Conservation (phyloP, 2,797 vertebrate species). For the Salmo trutta region DNA sequence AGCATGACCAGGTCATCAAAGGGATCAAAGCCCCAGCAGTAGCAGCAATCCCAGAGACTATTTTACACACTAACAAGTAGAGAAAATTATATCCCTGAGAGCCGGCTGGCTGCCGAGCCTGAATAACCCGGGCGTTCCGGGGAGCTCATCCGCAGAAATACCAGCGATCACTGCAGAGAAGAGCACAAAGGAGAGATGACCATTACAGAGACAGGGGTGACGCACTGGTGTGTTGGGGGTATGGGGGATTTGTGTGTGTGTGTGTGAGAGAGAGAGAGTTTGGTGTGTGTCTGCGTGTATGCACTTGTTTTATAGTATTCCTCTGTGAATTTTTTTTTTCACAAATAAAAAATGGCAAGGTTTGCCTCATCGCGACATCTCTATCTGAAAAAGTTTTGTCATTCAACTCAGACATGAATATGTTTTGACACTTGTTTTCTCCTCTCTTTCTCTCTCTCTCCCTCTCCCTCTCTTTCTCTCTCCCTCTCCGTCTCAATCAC, state of each 20-base stretch:
- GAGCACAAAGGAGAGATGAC: neutral
- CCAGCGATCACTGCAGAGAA: neutral
- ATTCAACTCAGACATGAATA: conserved; percentile 4
- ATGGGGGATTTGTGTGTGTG: neutral
- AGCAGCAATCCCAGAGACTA: conserved; percentile 35
- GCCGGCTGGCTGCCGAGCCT: neutral
- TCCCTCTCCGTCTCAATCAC: conserved; percentile 32
- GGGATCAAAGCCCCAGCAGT: conserved; percentile 57
- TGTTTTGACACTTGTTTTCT: conserved; percentile 17
- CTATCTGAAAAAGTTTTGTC: neutral
- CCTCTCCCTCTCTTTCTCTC: conserved; percentile 36
- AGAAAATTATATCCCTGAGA: conserved; percentile 40
- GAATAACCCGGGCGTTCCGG: neutral
- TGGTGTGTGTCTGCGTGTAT: neutral
- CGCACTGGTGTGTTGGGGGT: neutral
- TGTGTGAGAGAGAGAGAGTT: neutral
- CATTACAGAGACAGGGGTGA: conserved; percentile 1
- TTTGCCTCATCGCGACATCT: neutral
- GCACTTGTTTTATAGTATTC: neutral
- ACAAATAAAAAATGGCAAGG: neutral
- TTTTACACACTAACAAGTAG: conserved; percentile 63
- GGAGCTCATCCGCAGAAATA: neutral
- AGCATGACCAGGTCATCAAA: conserved; percentile 59
- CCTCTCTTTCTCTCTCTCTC: conserved; percentile 40
- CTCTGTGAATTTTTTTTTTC: too few relatives aligned